These are phyloP conservation scores for Atta texana DNA, from an alignment of 1,140 invertebrate species.

Conservation along the genomic window DNA sequence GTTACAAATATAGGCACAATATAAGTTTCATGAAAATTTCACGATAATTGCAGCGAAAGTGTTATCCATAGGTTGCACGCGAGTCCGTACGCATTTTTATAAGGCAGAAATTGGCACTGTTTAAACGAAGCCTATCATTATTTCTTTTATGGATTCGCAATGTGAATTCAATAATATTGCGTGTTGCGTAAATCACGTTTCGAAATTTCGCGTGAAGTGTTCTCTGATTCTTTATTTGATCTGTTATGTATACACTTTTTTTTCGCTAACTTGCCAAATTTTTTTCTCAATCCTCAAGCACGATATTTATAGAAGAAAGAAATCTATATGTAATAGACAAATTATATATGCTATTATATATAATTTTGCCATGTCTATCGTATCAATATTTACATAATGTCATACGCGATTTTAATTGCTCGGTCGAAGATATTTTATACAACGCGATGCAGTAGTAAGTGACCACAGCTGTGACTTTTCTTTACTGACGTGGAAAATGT, in stretches of 20 bases:
- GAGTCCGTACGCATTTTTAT: slow-evolving; percentile 15
- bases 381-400: slow-evolving; percentile 2
- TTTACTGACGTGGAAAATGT: slow-evolving; percentile 46
- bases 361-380: neutral
- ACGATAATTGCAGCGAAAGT: slow-evolving; percentile 53
- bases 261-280: neutral
- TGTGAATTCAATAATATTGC: slow-evolving; percentile 46
- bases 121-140: slow-evolving; percentile 48
- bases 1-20: neutral
- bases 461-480: slow-evolving; percentile 21
- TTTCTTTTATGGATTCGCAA: neutral
- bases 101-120: slow-evolving; percentile 17
- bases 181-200: slow-evolving; percentile 45
- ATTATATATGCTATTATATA: neutral
- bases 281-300: neutral
- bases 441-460: neutral
- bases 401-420: slow-evolving; percentile 13
- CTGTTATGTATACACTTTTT: neutral
- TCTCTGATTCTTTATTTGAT: slow-evolving; percentile 8
- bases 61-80: slow-evolving; percentile 24
- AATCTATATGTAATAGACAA: neutral
- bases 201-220: neutral
- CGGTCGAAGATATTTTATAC: neutral
- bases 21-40: slow-evolving; percentile 51
- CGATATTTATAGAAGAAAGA: neutral